Conservation (phyloP, 2,888 invertebrate genomes). For the Desoria tigrina region DNA sequence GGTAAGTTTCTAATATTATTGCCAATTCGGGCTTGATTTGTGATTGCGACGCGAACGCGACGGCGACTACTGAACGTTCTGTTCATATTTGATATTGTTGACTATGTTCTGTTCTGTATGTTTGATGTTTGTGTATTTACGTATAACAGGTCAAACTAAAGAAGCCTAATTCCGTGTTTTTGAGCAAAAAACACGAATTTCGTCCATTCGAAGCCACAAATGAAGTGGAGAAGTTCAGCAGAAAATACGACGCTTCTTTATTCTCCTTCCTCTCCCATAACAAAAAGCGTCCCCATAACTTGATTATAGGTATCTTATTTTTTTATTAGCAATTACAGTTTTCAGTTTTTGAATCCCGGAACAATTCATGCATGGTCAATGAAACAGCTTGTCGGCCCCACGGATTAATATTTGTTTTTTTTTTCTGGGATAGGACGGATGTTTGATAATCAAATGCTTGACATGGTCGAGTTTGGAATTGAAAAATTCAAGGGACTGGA, state of each 20-base stretch:
- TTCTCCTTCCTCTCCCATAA: slow-evolving; percentile 89
- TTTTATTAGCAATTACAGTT: no score
- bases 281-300: slow-evolving; percentile 92
- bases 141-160: slow-evolving; percentile 69
- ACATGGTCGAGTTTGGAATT: slow-evolving; percentile 94
- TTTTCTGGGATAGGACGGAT: slow-evolving; percentile 69
- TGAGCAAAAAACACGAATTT: slow-evolving; percentile 81
- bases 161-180: slow-evolving; percentile 77
- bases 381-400: no score
- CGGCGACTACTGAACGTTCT: no score
- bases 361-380: no score
- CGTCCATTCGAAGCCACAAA: slow-evolving; percentile 89
- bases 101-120: no score
- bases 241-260: slow-evolving; percentile 82
- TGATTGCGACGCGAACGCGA: background rate
- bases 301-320: slow-evolving; percentile 82
- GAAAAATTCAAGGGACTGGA: slow-evolving; percentile 76
- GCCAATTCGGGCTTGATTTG: background rate
- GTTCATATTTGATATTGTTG: no score
- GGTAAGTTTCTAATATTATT: no score
- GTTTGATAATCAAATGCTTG: slow-evolving; percentile 84
- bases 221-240: slow-evolving; percentile 69
- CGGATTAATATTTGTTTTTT: slow-evolving; percentile 3
- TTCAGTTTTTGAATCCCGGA: no score
- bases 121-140: background rate